Conservation (phyloP, 2,797 vertebrate species). For the Gallinago solitaria region DNA sequence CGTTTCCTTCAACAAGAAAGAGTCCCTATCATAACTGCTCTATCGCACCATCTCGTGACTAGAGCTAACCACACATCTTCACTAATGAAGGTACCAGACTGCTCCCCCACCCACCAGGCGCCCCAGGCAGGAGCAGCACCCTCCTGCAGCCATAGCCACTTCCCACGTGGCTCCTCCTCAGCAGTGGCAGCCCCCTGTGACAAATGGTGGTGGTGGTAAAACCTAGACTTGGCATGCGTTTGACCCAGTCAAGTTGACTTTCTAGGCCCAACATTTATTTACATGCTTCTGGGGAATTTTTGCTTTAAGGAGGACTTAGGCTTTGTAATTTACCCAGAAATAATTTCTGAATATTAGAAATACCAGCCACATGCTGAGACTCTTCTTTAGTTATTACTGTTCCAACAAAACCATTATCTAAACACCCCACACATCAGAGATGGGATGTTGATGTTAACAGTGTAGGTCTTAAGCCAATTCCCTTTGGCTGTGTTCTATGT, state of each 20-base stretch:
- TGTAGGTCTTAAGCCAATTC: neutral
- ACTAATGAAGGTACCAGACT: neutral
- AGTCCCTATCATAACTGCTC: neutral
- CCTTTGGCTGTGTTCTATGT: neutral
- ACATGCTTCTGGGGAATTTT: neutral
- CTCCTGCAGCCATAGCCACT: neutral
- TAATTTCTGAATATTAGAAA: neutral
- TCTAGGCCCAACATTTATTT: neutral
- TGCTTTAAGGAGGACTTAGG: neutral
- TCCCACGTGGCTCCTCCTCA: neutral
- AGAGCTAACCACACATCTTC: neutral
- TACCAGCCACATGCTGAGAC: neutral
- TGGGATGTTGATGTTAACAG: neutral
- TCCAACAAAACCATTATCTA: neutral
- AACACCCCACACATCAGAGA: neutral
- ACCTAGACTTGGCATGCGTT: neutral
- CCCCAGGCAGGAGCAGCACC: neutral
- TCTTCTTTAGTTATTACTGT: neutral
- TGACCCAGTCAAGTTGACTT: neutral
- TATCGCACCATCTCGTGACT: rapidly evolving
- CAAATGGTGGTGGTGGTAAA: neutral
- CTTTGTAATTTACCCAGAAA: neutral
- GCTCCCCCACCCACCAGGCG: neutral
- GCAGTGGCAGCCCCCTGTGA: neutral
- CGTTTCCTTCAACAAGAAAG: neutral